Conservation (phyloP, 2,113 vertebrate species). For the Nanorana parkeri region DNA sequence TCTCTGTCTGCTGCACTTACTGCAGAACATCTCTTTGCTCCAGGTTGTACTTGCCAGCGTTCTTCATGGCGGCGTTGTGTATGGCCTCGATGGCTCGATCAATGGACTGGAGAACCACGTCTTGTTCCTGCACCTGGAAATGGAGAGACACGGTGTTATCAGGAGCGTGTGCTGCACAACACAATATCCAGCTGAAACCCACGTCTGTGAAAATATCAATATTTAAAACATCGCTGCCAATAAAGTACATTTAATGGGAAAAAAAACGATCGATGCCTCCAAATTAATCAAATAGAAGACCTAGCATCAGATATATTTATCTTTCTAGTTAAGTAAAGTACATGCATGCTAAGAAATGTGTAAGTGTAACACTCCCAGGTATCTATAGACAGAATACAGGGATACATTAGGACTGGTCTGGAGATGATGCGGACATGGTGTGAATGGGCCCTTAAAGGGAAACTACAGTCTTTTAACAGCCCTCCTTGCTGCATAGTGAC, state of each 20-base stretch:
- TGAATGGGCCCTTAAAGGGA: too few relatives aligned
- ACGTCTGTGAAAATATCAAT: not conserved
- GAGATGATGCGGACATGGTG: too few relatives aligned
- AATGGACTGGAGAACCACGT: conserved; percentile 94
- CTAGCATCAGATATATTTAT: too few relatives aligned
- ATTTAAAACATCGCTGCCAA: too few relatives aligned
- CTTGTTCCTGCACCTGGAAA: conserved; percentile 89
- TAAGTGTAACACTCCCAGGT: too few relatives aligned
- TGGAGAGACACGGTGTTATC: conserved; percentile 15
- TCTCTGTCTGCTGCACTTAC: conserved; percentile 74
- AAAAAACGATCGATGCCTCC: not conserved
- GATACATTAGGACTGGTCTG: too few relatives aligned
- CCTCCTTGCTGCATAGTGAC: too few relatives aligned
- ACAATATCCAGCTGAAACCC: not conserved
- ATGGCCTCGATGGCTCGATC: conserved; percentile 96
- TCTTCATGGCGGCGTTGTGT: conserved; percentile 94
- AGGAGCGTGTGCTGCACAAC: not conserved
- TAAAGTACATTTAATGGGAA: not conserved
- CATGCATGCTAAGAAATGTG: too few relatives aligned
- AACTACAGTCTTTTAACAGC: too few relatives aligned
- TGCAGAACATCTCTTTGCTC: conserved; percentile 96
- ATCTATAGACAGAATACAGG: too few relatives aligned
- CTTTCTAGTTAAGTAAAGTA: too few relatives aligned
- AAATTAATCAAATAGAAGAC: too few relatives aligned
- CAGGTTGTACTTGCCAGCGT: conserved; percentile 95